Percentiles rank a stretch among this genome's conserved stretches.
These are phyloP conservation scores for Chelonoidis abingdonii DNA, from an alignment of 2,113 vertebrate genomes.

Conservation along the genomic window DNA sequence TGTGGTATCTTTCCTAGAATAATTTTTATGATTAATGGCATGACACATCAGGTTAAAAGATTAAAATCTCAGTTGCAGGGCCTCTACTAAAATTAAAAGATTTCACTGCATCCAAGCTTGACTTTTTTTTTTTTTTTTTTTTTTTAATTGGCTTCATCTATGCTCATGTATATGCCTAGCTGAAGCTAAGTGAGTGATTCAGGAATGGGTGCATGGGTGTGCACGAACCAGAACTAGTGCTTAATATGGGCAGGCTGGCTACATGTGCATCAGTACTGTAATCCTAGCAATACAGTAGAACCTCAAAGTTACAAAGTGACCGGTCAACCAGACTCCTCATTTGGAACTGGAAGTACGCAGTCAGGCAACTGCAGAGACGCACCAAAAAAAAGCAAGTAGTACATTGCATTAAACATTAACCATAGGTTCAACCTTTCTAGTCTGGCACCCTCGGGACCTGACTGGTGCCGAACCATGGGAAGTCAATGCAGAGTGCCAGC, in stretches of 20 bases:
- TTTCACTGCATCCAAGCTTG: slow-evolving; percentile 14
- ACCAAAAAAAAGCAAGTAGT: too few relatives aligned
- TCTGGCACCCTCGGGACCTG: too few relatives aligned
- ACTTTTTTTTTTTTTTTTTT: neutral
- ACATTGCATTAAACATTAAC: too few relatives aligned
- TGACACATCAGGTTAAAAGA: slow-evolving; percentile 24
- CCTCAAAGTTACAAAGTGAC: too few relatives aligned
- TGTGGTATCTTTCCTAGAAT: slow-evolving; percentile 4
- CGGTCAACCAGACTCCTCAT: too few relatives aligned
- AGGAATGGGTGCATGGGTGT: slow-evolving; percentile 20
- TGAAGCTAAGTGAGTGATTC: slow-evolving; percentile 7
- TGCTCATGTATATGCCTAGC: neutral
- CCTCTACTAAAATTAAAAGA: slow-evolving; percentile 5
- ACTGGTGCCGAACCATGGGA: too few relatives aligned
- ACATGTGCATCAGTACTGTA: slow-evolving; percentile 19
- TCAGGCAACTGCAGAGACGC: too few relatives aligned
- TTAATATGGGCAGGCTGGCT: slow-evolving; percentile 40
- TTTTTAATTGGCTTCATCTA: neutral
- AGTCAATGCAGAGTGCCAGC: too few relatives aligned
- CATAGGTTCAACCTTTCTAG: too few relatives aligned
- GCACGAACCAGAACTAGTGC: slow-evolving; percentile 48
- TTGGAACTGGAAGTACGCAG: too few relatives aligned
- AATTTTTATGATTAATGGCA: slow-evolving; percentile 2
- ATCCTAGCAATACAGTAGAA: slow-evolving; percentile 19
- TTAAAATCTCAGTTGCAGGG: slow-evolving; percentile 15